Percentiles rank a stretch among this genome's conserved stretches.
phyloP scores from a whole-genome alignment of 2,888 invertebrate species.

The Luffia ferchaultella region DNA sequence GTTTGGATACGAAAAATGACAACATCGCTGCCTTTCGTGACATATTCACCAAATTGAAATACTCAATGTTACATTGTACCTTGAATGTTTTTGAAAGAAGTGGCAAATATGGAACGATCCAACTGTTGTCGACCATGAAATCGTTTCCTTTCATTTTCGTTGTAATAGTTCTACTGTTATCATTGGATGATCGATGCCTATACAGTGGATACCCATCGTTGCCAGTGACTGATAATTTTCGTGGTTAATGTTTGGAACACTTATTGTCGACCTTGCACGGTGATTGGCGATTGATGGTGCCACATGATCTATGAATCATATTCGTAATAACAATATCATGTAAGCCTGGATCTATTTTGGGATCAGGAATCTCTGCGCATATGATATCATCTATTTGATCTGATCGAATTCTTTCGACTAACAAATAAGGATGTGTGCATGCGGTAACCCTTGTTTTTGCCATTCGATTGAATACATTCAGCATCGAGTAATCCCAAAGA shows the following conservation, averaged over 20 bases:
- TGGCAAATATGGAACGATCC: conserved; percentile 21
- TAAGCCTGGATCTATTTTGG: conserved; percentile 10
- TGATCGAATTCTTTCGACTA: conserved; percentile 13
- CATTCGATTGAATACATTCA: conserved; percentile 15
- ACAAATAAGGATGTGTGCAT: conserved; percentile 15
- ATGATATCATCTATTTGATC: conserved; percentile 14
- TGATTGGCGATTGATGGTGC: conserved; percentile 9
- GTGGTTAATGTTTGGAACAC: conserved; percentile 29
- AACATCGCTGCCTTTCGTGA: conserved; percentile 10
- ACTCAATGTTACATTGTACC: conserved; percentile 17
- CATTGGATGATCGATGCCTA: conserved; percentile 12
- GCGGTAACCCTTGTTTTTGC: conserved; percentile 18
- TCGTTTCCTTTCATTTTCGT: conserved; percentile 8
- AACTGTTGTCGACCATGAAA: conserved; percentile 16
- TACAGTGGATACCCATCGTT: conserved; percentile 16
- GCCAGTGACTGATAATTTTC: conserved; percentile 21
- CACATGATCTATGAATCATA: conserved; percentile 16
- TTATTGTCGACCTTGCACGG: conserved; percentile 20
- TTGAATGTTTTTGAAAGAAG: conserved; percentile 19
- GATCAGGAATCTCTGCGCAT: conserved; percentile 5
- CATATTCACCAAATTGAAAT: conserved; percentile 6
- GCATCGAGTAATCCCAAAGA: conserved; percentile 6
- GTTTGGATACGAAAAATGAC: conserved; percentile 11
- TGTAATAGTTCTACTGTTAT: neutral
- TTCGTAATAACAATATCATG: conserved; percentile 13